Percentiles rank a stretch among this genome's conserved stretches.
phyloP scores from a whole-genome alignment of 2,797 vertebrate species.

The Hippocampus kuda region DNA sequence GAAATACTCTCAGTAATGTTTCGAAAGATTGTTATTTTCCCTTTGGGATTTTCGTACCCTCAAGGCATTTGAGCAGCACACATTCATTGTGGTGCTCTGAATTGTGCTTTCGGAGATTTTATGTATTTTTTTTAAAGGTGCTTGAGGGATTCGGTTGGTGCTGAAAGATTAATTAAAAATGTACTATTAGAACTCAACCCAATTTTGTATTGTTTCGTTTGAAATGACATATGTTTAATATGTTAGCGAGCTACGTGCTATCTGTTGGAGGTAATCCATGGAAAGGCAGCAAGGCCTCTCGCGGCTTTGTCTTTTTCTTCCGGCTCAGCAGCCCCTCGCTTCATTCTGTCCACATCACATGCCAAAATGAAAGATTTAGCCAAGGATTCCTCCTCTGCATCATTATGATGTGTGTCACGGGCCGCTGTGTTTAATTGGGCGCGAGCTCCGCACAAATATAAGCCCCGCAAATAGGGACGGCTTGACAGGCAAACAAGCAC shows the following conservation, averaged over 20 bases:
- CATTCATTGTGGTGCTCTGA: neutral
- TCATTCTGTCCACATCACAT: conserved; percentile 40
- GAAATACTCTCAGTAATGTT: conserved; percentile 55
- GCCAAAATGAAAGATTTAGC: conserved; percentile 38
- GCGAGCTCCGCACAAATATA: conserved; percentile 48
- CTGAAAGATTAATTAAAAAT: conserved; percentile 31
- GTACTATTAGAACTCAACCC: neutral
- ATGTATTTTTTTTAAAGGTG: conserved; percentile 13
- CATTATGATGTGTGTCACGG: conserved; percentile 57
- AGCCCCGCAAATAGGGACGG: conserved; percentile 37
- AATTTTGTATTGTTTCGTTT: neutral
- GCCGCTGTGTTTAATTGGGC: conserved; percentile 58
- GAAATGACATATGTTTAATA: neutral
- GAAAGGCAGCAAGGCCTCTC: conserved; percentile 3
- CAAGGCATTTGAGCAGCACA: conserved; percentile 25
- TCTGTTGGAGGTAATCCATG: conserved; percentile 7
- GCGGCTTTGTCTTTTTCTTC: conserved; percentile 13
- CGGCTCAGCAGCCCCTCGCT: conserved; percentile 6
- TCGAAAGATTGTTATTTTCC: conserved; percentile 5
- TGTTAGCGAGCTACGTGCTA: neutral
- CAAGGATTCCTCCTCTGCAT: conserved; percentile 34
- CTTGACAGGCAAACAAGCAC: conserved; percentile 56
- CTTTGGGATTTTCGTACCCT: conserved; percentile 11
- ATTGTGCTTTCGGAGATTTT: neutral
- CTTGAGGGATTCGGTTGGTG: conserved; percentile 35